Base-by-base conservation (phyloP, 1,140 invertebrate species). In the Scaptomyza montana region DNA sequence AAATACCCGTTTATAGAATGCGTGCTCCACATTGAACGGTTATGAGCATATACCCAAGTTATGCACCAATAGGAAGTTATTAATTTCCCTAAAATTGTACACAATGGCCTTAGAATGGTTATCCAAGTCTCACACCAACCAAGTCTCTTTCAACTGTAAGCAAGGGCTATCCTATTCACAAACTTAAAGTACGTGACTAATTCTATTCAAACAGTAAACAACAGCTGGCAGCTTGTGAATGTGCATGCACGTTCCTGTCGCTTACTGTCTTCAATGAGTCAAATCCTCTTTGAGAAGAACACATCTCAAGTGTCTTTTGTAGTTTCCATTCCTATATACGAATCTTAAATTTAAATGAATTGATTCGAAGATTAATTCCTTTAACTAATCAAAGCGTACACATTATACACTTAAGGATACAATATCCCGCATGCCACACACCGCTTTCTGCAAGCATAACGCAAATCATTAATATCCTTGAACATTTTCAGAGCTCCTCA, bases 381-480 rank as follows among this genome's bases (percentile, higher is more conserved):
- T 36, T 9, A 9, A 36, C 33, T 36, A 36, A 36, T 36, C 33
- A 36, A 36, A 36, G 33, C 33, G 33, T 36, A 36, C 4, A 0
- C 30, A 30, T 9, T 10, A n/a, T 1, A 4, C 33, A 36, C 33
- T 33, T 33, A 51, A 3, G 39, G 12, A 25, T 9, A 25, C 41
- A 30, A 59, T 9, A 28, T 46, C 43, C 54, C 54, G 54, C 39
- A 56, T 56, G 39, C 21, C 21, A 25, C 21, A 25, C 10, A 12
- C 9, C 8, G 30, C 36, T 55, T 25, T 54, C 67, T 74, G 53
- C 77, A 69, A 33, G 30, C 69, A 77, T 70, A 66, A 65, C 46
- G 41, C 63, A 59, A 61, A 76, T 80, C 80, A 84, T 84, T 84
- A 85, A 84, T 80, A 77, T 85, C 69, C 77, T 62, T 80, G 77